Percentiles rank a stretch among this genome's conserved stretches.
phyloP scores from a whole-genome alignment of 2,888 invertebrate species.

The Tenthredo mesomela region DNA sequence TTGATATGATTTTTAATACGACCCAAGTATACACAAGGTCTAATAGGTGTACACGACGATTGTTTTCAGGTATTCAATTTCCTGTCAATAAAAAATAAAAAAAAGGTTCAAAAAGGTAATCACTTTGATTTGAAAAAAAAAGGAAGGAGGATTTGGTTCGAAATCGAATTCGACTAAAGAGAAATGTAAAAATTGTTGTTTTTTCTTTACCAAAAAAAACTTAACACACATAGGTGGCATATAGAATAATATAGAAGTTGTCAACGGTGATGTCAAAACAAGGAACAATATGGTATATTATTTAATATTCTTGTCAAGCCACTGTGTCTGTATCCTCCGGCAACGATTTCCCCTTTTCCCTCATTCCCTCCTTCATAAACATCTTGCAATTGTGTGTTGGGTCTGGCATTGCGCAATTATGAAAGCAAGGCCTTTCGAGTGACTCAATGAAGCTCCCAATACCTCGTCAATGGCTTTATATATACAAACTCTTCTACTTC shows the following conservation, averaged over 20 bases:
- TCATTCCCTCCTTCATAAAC: neutral
- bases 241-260: neutral
- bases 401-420: slow-evolving; percentile 65
- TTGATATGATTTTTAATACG: neutral
- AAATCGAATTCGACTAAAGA: neutral
- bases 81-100: neutral
- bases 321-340: neutral
- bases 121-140: too few species aligned
- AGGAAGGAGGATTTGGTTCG: too few species aligned
- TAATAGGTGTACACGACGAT: neutral
- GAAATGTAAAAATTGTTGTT: neutral
- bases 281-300: slow-evolving; percentile 14
- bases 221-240: neutral
- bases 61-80: neutral
- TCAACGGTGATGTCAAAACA: slow-evolving; percentile 12
- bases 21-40: neutral
- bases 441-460: slow-evolving; percentile 52
- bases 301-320: slow-evolving; percentile 41
- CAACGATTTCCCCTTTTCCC: neutral
- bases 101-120: neutral
- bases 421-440: slow-evolving; percentile 66
- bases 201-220: neutral
- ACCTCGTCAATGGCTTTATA: slow-evolving; percentile 46
- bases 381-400: slow-evolving; percentile 41
- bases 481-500: slow-evolving; percentile 1